phyloP scores from a whole-genome alignment of 2,888 invertebrate genomes.

The Coenonympha glycerion region DNA sequence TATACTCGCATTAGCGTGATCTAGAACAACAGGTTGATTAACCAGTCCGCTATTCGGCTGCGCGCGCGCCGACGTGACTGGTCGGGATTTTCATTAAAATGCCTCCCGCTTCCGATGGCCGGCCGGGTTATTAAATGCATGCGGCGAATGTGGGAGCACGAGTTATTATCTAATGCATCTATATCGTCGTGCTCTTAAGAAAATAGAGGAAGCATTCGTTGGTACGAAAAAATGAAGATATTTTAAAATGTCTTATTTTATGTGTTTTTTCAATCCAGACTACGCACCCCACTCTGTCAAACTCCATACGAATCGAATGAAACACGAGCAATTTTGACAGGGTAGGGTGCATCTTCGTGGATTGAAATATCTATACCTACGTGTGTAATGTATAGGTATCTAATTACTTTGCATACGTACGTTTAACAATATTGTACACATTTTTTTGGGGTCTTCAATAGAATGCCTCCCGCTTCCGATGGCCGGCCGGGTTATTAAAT shows the following conservation, averaged over 20 bases:
- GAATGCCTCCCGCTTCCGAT: slow-evolving; percentile 57
- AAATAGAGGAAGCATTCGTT: background rate
- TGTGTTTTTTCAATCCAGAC: no score
- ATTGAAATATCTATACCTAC: no score
- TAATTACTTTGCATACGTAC: no score
- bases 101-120: slow-evolving; percentile 48
- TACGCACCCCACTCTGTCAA: no score
- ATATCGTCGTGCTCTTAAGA: background rate
- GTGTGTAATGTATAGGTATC: no score
- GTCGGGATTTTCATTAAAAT: slow-evolving; percentile 65
- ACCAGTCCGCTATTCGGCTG: slow-evolving; percentile 47
- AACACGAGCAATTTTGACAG: no score
- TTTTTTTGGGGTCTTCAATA: slow-evolving; percentile 63
- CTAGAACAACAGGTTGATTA: slow-evolving; percentile 32
- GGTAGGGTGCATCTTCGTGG: no score
- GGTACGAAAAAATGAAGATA: no score
- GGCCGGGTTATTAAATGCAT: slow-evolving; percentile 21
- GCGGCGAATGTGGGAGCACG: slow-evolving; percentile 10
- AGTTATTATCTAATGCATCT: background rate
- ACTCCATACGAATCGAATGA: no score
- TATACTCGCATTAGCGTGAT: slow-evolving; percentile 12
- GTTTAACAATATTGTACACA: no score
- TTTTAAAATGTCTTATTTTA: no score
- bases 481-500: slow-evolving; percentile 23
- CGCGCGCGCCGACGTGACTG: slow-evolving; percentile 59